Percentiles rank a stretch among this genome's conserved stretches.
Evolutionary conservation across 2,888 invertebrate genomes (phyloP).

Genomic region (Apantesis nais): DNA sequence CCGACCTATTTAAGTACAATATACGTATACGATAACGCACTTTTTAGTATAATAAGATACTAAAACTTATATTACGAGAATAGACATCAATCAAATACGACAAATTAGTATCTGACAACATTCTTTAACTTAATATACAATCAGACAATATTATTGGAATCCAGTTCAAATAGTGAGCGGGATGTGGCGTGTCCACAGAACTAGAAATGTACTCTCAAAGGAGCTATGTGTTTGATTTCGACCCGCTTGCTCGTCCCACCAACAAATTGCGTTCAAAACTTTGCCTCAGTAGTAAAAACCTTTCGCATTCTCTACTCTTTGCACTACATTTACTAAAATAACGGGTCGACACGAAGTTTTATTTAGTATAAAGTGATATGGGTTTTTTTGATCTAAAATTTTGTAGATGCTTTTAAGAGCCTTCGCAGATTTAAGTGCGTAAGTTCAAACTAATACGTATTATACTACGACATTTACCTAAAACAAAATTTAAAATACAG

Average conservation of each 20-base stretch:
- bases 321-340: slow-evolving; percentile 49
- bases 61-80: not conserved
- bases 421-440: not conserved
- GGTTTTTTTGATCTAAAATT: not conserved
- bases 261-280: slow-evolving; percentile 66
- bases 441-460: not conserved
- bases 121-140: slow-evolving; percentile 18
- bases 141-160: slow-evolving; percentile 44
- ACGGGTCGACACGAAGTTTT: slow-evolving; percentile 33
- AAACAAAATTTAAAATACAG: not conserved
- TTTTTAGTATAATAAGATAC: not conserved
- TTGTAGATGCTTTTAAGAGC: not conserved
- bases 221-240: slow-evolving; percentile 71
- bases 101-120: not conserved
- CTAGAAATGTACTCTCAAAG: slow-evolving; percentile 59
- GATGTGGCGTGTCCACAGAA: slow-evolving; percentile 39
- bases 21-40: no score
- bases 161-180: slow-evolving; percentile 41
- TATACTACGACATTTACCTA: not conserved
- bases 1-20: no score
- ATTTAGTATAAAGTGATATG: slow-evolving; percentile 21
- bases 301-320: slow-evolving; percentile 50
- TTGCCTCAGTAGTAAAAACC: slow-evolving; percentile 54
- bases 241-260: slow-evolving; percentile 56
- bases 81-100: not conserved